Evolutionary conservation across 2,113 vertebrate genomes (phyloP).

Genomic region (Phyllopteryx taeniolatus): DNA sequence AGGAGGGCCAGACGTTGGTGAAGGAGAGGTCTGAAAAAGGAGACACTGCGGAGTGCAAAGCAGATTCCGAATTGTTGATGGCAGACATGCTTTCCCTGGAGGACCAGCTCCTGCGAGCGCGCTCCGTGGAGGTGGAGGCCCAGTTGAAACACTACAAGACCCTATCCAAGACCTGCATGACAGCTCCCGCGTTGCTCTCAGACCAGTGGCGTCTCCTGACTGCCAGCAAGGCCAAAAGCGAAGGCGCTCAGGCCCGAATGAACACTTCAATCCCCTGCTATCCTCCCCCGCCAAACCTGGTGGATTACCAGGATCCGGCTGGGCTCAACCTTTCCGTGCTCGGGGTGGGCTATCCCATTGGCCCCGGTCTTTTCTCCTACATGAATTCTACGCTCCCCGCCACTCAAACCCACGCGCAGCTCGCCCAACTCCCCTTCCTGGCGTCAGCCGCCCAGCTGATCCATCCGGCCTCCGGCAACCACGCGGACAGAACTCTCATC

Average conservation of each 20-base stretch:
- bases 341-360: conserved; percentile 86
- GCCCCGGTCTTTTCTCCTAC: conserved; percentile 87
- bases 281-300: conserved; percentile 77
- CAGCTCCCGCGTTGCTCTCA: conserved; percentile 70
- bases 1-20: conserved; percentile 24
- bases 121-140: conserved; percentile 75
- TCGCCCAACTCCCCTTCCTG: conserved; percentile 85
- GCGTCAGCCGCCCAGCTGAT: conserved; percentile 82
- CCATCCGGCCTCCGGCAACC: conserved; percentile 71
- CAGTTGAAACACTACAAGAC: conserved; percentile 78
- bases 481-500: conserved; percentile 74
- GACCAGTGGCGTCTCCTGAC: conserved; percentile 84
- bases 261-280: conserved; percentile 81
- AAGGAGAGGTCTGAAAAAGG: conserved; percentile 38
- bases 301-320: conserved; percentile 82
- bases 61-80: conserved; percentile 78
- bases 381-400: conserved; percentile 79
- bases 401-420: conserved; percentile 71
- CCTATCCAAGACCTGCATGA: conserved; percentile 75
- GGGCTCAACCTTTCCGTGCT: conserved; percentile 87
- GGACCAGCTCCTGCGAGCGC: conserved; percentile 71
- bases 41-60: conserved; percentile 51
- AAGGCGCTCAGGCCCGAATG: conserved; percentile 62
- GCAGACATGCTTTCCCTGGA: conserved; percentile 80
- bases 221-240: conserved; percentile 65